A percentile compares a stretch with the other conserved stretches of the same genome.
Evolutionary conservation across 2,888 invertebrate species (phyloP).

Genomic region (Hirtodrosophila cameraria): DNA sequence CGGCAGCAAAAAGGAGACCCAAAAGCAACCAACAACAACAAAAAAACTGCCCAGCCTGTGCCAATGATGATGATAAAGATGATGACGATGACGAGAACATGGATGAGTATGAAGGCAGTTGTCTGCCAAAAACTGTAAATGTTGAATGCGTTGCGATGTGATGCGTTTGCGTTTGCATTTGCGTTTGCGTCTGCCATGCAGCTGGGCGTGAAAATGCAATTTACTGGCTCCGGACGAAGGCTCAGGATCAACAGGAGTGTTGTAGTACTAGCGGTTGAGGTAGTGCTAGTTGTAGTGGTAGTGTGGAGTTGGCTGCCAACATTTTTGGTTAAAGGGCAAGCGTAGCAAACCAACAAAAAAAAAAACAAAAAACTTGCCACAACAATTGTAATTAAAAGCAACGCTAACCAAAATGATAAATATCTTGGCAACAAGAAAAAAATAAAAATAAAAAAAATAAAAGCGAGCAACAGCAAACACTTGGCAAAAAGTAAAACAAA

Average conservation of each 20-base stretch:
- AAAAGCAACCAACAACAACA: constrained; percentile 1
- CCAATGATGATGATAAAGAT: constrained; percentile 25
- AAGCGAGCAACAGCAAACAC: constrained; percentile 1
- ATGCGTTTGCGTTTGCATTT: constrained; percentile 20
- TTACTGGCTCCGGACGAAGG: constrained; percentile 49
- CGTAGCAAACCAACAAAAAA: too few species aligned
- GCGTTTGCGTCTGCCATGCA: constrained; percentile 53
- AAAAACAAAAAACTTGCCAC: constrained; percentile 54
- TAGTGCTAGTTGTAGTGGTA: neutral
- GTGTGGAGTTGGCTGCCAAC: neutral
- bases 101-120: constrained; percentile 21
- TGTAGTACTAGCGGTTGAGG: neutral
- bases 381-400: constrained; percentile 76
- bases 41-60: constrained; percentile 36
- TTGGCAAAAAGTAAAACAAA: constrained; percentile 39
- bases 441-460: too few species aligned
- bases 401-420: constrained; percentile 64
- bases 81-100: constrained; percentile 18
- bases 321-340: constrained; percentile 24
- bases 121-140: constrained; percentile 45
- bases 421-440: constrained; percentile 51
- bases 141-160: constrained; percentile 52
- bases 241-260: constrained; percentile 22
- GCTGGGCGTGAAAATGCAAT: constrained; percentile 76
- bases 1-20: neutral